A percentile compares a stretch with the other conserved stretches of the same genome.
These are phyloP conservation scores for Pachliopta kotzebuea DNA, from an alignment of 2,888 invertebrate species.

Conservation along the genomic window DNA sequence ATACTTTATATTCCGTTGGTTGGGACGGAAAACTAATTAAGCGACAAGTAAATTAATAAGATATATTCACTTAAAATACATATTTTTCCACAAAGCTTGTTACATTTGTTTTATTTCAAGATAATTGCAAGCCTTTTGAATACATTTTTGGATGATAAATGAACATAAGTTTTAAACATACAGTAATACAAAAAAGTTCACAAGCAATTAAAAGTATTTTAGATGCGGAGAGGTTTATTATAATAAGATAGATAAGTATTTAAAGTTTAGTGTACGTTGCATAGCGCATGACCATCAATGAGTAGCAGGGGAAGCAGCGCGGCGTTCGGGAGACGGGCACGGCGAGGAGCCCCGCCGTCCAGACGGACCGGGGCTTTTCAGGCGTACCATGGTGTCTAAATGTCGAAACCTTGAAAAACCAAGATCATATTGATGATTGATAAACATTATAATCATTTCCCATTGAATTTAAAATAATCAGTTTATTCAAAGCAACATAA, in stretches of 20 bases:
- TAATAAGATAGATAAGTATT: slow-evolving; percentile 18
- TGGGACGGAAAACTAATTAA: slow-evolving; percentile 77
- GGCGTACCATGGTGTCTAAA: slow-evolving; percentile 90
- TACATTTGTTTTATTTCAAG: slow-evolving; percentile 19
- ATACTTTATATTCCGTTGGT: slow-evolving; percentile 74
- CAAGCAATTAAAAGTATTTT: slow-evolving; percentile 10
- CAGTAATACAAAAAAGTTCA: background rate
- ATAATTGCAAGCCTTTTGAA: background rate
- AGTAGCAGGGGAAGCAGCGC: slow-evolving; percentile 56
- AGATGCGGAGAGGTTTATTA: slow-evolving; percentile 49
- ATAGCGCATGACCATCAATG: slow-evolving; percentile 41
- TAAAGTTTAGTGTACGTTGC: slow-evolving; percentile 3
- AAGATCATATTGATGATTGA: background rate
- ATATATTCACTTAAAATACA: slow-evolving; percentile 14
- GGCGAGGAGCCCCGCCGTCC: slow-evolving; percentile 85
- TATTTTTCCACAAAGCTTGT: slow-evolving; percentile 25
- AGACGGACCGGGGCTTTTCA: slow-evolving; percentile 84
- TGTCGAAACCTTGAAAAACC: slow-evolving; percentile 87
- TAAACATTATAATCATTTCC: too few relatives aligned
- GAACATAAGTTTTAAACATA: too few relatives aligned
- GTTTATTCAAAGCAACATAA: too few relatives aligned
- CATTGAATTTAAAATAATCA: too few relatives aligned
- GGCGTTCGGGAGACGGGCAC: slow-evolving; percentile 85
- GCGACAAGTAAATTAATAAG: slow-evolving; percentile 48
- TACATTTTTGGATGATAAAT: background rate